Percentiles rank a stretch among this genome's conserved stretches.
Evolutionary conservation across 2,113 vertebrate species (phyloP).

Genomic region (Megaceryle maxima): DNA sequence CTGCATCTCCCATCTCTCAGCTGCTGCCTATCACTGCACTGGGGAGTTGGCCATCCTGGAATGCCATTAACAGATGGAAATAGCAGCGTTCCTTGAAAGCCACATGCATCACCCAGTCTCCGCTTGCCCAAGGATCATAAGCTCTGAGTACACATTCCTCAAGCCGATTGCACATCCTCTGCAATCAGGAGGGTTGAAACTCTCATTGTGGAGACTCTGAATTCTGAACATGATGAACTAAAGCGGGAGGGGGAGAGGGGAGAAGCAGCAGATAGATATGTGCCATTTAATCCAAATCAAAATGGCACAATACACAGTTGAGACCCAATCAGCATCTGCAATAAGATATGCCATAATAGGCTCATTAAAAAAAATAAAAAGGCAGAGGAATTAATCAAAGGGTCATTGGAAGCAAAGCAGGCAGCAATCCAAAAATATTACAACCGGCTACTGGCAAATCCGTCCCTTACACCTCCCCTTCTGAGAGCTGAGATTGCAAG

Average conservation of each 20-base stretch:
- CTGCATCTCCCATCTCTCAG: constrained; percentile 53
- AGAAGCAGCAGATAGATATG: constrained; percentile 70
- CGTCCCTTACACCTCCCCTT: not conserved
- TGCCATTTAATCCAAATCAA: constrained; percentile 76
- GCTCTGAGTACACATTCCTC: constrained; percentile 81
- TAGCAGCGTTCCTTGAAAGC: constrained; percentile 73
- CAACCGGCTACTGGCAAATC: not conserved
- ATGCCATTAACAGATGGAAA: constrained; percentile 77
- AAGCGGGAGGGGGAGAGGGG: constrained; percentile 29
- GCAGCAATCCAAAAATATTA: constrained; percentile 56
- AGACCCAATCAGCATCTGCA: constrained; percentile 70
- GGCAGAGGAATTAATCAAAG: constrained; percentile 61
- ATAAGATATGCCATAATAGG: constrained; percentile 55
- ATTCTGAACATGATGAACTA: constrained; percentile 70
- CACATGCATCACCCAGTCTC: constrained; percentile 77
- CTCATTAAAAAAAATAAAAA: constrained; percentile 70
- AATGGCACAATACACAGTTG: constrained; percentile 63
- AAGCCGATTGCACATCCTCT: constrained; percentile 74
- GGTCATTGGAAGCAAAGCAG: constrained; percentile 42
- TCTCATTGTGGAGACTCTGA: constrained; percentile 67
- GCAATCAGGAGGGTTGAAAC: constrained; percentile 72
- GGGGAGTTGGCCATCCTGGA: constrained; percentile 60
- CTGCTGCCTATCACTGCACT: constrained; percentile 8
- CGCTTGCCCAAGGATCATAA: constrained; percentile 74
- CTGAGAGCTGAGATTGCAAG: constrained; percentile 14